Base-by-base conservation (phyloP, 1,140 invertebrate genomes). In the Cyphomyrmex costatus region DNA sequence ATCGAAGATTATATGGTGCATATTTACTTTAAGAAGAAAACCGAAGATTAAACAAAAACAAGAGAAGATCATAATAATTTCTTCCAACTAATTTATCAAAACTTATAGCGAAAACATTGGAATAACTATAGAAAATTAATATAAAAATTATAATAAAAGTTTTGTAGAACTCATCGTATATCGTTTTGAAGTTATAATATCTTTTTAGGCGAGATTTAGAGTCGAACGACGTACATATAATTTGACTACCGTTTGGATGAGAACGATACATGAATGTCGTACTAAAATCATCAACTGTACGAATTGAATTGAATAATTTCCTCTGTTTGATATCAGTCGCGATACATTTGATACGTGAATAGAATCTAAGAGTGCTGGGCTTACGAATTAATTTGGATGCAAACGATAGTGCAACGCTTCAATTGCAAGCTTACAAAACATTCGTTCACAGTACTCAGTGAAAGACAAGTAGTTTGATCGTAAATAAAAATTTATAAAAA, bases 261-360 rank as follows among this genome's bases (percentile, higher is more conserved):
- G 16, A 61, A 5, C 1, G 12, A 66, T 10, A 36, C 7, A 10
- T 51, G 21, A 42, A 36, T 65, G 21, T 61, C 24, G 14, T 14
- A 5, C 10, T 21, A 33, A 33, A 16, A 36, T 56, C n/a, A 56
- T 70, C 46, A 60, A 60, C 14, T 68, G 12, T 60, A 24, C 21
- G 1, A 30, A 80, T 85, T 90, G 85, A 89, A 89, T 89, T 89
- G 88, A 90, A 88, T 86, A 90, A 90, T 90, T 90, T 89, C 89
- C 86, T 89, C 66, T 85, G 77, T 70, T 65, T 71, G 78, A 63
- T 82, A 89, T 61, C 66, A 70, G 83, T 76, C 85, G 65, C 85
- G 82, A 83, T 78, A 84, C 76, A 70, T 83, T 89, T 89, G 84
- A 89, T 84, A 79, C 58, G 21, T 89, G 88, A 89, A 89, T 86